Base-by-base conservation (phyloP, 2,888 invertebrate species). In the Andricus curvator region DNA sequence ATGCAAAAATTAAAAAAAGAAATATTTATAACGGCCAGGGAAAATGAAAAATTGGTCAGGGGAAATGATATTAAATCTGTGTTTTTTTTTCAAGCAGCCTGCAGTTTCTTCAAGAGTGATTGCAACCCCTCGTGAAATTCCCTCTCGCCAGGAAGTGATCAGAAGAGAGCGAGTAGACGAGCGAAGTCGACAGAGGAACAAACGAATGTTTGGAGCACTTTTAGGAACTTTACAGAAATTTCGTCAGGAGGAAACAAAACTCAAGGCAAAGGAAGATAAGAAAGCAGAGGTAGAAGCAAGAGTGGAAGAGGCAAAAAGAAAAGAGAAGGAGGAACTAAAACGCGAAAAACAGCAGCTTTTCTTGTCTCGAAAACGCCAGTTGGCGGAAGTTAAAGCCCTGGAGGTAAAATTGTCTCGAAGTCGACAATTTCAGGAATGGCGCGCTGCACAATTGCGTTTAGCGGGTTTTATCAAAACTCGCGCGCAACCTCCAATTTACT, bases 171-270 rank as follows among this genome's bases (percentile, higher is more conserved):
- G 96, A 96, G 95, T 95, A 13, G 98, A 98, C 92, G 96, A 96
- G 85, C 96, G 96, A 89, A 97, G 96, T 25, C 94, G 95, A 82
- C 96, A 95, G 37, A 94, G 99, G 85, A 99, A 99, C 93, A 95
- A 97, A 84, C 95, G 99, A 80, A 99, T 99, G 96, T 99, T 99
- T 94, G 99, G 99, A 13, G 96, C 98, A 29, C 94, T 99, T 66
- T 93, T 99, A 78, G 99, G 99, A 6, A 99, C 99, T 20, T 93
- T 99, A 86, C 98, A 98, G 91, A 98, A 97, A 92, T 99, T 99
- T 92, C 97, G 98, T 89, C 97, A 97, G 90, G 99, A 99, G 91
- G 98, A 99, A 93, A 97, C 97, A 80, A 96, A 96, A 79, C 93
- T 97, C 85, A 97, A 98, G 93, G 96, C 96, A 88, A 97, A 97